Base-by-base conservation (phyloP, 2,888 invertebrate species). In the Eudasyphora cyanicolor region DNA sequence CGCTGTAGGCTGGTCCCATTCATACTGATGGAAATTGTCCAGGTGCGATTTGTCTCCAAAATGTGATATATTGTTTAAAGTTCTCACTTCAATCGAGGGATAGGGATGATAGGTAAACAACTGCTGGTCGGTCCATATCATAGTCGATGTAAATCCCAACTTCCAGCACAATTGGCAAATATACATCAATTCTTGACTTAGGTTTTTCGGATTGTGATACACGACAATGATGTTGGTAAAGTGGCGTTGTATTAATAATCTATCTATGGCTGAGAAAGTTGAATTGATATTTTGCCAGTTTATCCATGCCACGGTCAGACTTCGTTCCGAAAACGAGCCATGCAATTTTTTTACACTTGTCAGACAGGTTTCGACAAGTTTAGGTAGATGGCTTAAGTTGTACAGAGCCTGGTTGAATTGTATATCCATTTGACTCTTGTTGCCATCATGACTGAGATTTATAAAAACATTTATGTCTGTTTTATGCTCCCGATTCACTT, bases 71-170 rank as follows among this genome's bases (percentile, higher is more conserved):
- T 19, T 69, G 0, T 24, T 14, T 0, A 77, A 0, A 0, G 0
- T 14, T 0, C 27, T 19, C 14, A 74, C 24, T 24, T 45, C 42
- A 49, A 82, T 74, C 0, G 0, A 35, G 19, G 77, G 76, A 74
- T 82, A 82, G 0, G 76, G 76, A 82, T 82, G 77, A 67, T 82
- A 82, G 1, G 60, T 77, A 3, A 60, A 79, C 0, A 76, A n/a
- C 6, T 21, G 17, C 1, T 60, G 10, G 0, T 69, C 14, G 0
- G 10, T 2, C 73, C 57, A 29, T 7, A 82, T 0, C 35, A 82
- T 27, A 0, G 67, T 62, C 4, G 81, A 81, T 27, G 67, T 73
- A 2, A 82, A 74, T 49, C 81, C 77, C 10, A 38, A 29, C 0
- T 42, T 17, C 60, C 73, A 82, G n/a, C 76, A 73, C 38, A 14